Evolutionary conservation across 1,140 invertebrate species (phyloP).

Genomic region (Drosophila albomicans): DNA sequence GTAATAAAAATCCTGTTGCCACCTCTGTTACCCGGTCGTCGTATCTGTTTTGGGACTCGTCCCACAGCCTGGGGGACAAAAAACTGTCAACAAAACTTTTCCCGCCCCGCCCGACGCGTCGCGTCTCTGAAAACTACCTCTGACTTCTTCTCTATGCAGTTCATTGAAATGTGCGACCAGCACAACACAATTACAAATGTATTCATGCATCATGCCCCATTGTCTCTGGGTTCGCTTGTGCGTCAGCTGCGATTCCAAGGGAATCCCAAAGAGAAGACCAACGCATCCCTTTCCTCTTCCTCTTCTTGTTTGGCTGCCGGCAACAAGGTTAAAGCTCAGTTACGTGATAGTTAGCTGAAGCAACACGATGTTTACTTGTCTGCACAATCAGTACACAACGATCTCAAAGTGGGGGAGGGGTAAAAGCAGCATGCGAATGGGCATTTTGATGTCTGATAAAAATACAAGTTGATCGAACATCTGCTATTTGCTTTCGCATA

Average conservation of each 20-base stretch:
- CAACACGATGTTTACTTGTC: not conserved
- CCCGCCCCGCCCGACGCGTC: not conserved
- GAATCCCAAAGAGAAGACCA: not conserved
- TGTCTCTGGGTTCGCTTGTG: slow-evolving; percentile 40
- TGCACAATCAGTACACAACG: not conserved
- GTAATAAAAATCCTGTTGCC: slow-evolving; percentile 63
- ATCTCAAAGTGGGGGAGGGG: not conserved
- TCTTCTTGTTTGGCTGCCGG: slow-evolving; percentile 27
- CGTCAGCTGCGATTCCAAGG: slow-evolving; percentile 48
- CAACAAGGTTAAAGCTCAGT: slow-evolving; percentile 68
- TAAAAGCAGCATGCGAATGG: too few species aligned
- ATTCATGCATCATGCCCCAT: slow-evolving; percentile 61
- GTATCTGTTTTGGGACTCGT: slow-evolving; percentile 34
- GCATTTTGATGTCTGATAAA: not conserved
- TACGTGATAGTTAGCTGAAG: slow-evolving; percentile 57
- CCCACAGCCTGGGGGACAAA: slow-evolving; percentile 1
- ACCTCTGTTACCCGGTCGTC: slow-evolving; percentile 21
- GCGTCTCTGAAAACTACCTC: slow-evolving; percentile 8
- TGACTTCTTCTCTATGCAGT: slow-evolving; percentile 41
- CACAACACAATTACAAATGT: slow-evolving; percentile 72
- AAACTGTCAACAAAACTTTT: slow-evolving; percentile 48
- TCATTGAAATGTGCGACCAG: slow-evolving; percentile 73
- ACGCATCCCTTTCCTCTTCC: slow-evolving; percentile 11
- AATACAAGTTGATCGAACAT: not conserved
- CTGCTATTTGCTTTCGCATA: not conserved